Evolutionary conservation across 2,888 invertebrate genomes (phyloP).

Genomic region (Mayetiola destructor): DNA sequence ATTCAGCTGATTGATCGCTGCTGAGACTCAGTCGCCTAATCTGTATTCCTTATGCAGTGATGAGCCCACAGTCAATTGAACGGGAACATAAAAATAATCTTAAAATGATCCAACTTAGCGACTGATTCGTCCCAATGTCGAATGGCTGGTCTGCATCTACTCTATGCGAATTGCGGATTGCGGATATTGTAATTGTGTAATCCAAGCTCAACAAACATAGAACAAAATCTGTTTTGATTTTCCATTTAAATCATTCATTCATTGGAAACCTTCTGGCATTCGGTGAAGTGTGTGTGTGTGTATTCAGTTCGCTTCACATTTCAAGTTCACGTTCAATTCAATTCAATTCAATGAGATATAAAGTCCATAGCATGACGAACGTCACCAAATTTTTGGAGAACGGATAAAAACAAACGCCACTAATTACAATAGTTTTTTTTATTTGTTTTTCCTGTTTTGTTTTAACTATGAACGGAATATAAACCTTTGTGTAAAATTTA

Average conservation of each 20-base stretch:
- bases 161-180: not conserved
- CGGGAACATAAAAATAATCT: not conserved
- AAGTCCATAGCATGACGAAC: not conserved
- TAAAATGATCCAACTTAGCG: not conserved
- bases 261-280: no score
- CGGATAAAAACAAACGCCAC: no score
- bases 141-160: not conserved
- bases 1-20: no score
- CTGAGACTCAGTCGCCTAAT: no score
- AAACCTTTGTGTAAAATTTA: not conserved
- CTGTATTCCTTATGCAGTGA: no score
- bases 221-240: not conserved
- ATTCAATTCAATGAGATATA: not conserved
- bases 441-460: not conserved
- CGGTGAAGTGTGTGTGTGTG: not conserved
- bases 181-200: not conserved
- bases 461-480: not conserved
- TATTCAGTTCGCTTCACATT: not conserved
- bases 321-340: slow-evolving; percentile 7
- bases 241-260: no score
- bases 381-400: not conserved
- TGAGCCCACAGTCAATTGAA: no score
- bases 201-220: no score
- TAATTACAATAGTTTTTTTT: no score
- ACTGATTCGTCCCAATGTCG: not conserved